Evolutionary conservation across 1,140 invertebrate species (phyloP).

Genomic region (Penaeus chinensis): DNA sequence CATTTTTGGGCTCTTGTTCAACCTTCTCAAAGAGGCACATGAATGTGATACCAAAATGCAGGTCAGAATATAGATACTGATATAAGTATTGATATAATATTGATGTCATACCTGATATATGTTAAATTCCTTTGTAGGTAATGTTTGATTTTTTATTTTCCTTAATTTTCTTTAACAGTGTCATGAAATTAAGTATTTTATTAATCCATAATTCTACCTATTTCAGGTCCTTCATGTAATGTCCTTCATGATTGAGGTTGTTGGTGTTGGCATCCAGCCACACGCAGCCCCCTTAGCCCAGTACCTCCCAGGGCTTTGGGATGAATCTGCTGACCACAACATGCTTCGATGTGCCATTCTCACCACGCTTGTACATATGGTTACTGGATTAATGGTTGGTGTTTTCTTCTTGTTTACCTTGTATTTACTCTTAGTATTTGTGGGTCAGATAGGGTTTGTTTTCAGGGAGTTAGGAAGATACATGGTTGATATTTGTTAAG

Average conservation of each 20-base stretch:
- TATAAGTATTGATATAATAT: neutral
- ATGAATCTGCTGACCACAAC: conserved; percentile 86
- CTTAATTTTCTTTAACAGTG: neutral
- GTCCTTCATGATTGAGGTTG: conserved; percentile 88
- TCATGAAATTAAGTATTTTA: neutral
- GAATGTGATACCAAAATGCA: conserved; percentile 86
- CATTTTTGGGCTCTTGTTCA: conserved; percentile 82
- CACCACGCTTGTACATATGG: conserved; percentile 83
- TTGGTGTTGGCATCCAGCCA: conserved; percentile 81
- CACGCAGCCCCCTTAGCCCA: conserved; percentile 76
- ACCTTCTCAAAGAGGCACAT: conserved; percentile 85
- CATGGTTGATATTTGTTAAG: no score
- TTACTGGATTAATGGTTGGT: conserved; percentile 66
- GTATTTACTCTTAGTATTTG: neutral
- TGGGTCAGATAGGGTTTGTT: no score
- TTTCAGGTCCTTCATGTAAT: conserved; percentile 91
- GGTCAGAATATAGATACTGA: conserved; percentile 32
- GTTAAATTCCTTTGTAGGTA: neutral
- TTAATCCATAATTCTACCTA: conserved; percentile 68
- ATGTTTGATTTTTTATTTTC: conserved; percentile 52
- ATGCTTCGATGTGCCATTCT: conserved; percentile 93
- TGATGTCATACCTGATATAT: conserved; percentile 12
- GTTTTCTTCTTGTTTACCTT: conserved; percentile 19
- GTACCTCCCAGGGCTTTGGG: conserved; percentile 89
- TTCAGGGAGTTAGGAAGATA: no score